Percentiles rank a stretch among this genome's conserved stretches.
Evolutionary conservation across 1,140 invertebrate species (phyloP).

Genomic region (Littorina saxatilis): DNA sequence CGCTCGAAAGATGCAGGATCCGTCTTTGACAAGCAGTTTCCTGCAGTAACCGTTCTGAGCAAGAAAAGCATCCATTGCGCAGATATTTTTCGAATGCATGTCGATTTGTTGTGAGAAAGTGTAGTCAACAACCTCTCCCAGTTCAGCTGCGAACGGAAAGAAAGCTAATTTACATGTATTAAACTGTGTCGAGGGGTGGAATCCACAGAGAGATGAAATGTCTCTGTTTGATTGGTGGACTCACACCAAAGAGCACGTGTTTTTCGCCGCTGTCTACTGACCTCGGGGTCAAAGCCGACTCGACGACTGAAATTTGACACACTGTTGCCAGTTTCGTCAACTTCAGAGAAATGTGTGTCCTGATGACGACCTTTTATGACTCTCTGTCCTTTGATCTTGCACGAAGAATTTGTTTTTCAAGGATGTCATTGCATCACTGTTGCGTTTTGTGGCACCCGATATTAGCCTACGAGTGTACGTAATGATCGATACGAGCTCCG

Average conservation of each 20-base stretch:
- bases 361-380: no score
- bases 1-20: constrained; percentile 88
- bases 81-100: constrained; percentile 39
- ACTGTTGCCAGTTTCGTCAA: neutral
- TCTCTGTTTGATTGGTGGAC: neutral
- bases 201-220: neutral
- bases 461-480: neutral
- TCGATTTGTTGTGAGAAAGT: neutral
- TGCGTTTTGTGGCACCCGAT: no score
- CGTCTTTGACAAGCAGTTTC: constrained; percentile 89
- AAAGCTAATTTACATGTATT: neutral
- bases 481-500: neutral
- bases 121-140: neutral
- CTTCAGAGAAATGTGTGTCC: neutral
- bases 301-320: constrained; percentile 11
- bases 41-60: constrained; percentile 86
- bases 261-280: neutral
- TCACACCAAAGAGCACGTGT: neutral
- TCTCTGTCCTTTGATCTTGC: neutral
- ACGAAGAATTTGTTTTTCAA: neutral
- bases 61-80: constrained; percentile 84
- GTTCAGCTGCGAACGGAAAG: neutral
- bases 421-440: neutral
- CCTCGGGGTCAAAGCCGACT: neutral
- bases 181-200: constrained; percentile 4